Evolutionary conservation across 2,113 vertebrate genomes (phyloP).

Genomic region (Drymodes brunneopygia): DNA sequence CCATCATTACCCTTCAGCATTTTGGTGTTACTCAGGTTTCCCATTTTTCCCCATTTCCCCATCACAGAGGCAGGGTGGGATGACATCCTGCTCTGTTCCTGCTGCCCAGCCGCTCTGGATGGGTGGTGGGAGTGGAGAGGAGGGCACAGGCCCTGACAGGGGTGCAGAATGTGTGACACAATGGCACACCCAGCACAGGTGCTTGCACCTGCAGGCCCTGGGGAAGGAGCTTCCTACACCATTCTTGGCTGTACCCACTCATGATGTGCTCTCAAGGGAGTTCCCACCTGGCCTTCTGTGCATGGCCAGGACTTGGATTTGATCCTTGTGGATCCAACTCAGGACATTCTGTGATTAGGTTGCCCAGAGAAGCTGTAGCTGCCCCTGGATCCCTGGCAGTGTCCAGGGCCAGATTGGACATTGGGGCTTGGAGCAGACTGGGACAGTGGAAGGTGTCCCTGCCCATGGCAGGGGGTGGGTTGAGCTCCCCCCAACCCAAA

Average conservation of each 20-base stretch:
- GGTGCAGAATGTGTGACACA: too few relatives aligned
- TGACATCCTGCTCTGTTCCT: accelerated
- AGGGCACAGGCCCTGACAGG: accelerated
- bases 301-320: background rate
- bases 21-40: background rate
- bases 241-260: accelerated
- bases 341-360: background rate
- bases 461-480: background rate
- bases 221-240: background rate
- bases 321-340: background rate
- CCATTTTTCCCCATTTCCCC: background rate
- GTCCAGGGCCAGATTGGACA: background rate
- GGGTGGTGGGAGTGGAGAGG: accelerated
- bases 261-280: accelerated
- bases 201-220: background rate
- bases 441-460: background rate
- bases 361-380: background rate
- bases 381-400: background rate
- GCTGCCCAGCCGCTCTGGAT: background rate
- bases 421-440: background rate
- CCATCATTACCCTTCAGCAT: background rate
- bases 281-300: background rate
- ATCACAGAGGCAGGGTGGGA: background rate
- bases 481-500: background rate
- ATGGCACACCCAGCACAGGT: accelerated